Percentiles rank a stretch among this genome's conserved stretches.
phyloP scores from a whole-genome alignment of 2,113 vertebrate genomes.

The Scolopax mira region DNA sequence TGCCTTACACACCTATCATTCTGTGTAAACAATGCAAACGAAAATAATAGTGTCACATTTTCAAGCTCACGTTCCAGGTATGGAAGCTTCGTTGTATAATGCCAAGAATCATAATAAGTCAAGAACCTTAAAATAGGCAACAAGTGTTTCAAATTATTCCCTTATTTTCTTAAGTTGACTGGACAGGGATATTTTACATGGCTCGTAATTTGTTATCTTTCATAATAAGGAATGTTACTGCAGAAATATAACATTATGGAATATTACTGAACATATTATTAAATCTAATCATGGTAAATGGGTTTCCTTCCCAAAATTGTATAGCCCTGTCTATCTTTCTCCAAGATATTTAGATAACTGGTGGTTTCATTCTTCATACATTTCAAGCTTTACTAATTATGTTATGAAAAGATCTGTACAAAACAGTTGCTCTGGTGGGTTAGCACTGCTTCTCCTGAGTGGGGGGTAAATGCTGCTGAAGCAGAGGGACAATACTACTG shows the following conservation, averaged over 20 bases:
- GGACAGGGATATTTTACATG: conserved; percentile 25
- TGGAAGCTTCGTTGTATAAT: not conserved
- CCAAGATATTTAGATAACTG: not conserved
- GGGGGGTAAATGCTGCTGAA: not conserved
- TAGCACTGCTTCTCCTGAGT: not conserved
- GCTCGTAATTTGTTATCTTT: conserved; percentile 54
- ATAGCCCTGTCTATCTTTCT: not conserved
- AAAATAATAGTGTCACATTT: not conserved
- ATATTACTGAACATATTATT: conserved; percentile 25
- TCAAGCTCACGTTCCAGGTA: not conserved
- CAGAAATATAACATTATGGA: conserved; percentile 14
- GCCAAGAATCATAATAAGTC: conserved; percentile 9
- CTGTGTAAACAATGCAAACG: not conserved
- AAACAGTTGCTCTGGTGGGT: not conserved
- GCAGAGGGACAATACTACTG: not conserved
- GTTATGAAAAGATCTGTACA: not conserved
- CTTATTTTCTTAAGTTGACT: conserved; percentile 23
- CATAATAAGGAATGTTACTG: conserved; percentile 35
- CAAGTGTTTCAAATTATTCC: conserved; percentile 29
- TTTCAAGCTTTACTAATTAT: not conserved
- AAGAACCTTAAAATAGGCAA: not conserved
- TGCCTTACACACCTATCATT: not conserved
- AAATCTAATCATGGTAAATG: conserved; percentile 10
- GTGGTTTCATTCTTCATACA: not conserved
- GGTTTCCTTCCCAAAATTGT: not conserved